Evolutionary conservation across 2,797 vertebrate species (phyloP).

Genomic region (Acanthurus tractus): DNA sequence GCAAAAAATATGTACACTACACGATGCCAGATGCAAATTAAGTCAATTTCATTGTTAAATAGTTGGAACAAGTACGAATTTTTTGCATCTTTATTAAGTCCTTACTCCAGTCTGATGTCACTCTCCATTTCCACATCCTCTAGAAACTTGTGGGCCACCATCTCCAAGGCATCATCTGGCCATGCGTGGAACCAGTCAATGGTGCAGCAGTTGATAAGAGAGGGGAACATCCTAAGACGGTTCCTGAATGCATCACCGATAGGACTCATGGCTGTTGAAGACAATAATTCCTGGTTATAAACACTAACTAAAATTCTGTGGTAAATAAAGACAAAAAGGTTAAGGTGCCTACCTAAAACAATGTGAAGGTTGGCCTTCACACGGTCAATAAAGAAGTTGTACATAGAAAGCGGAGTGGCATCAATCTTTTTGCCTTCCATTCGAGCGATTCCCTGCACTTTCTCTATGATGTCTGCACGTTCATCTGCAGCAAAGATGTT

Average conservation of each 20-base stretch:
- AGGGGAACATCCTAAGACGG: conserved; percentile 95
- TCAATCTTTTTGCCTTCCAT: conserved; percentile 90
- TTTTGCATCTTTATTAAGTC: conserved; percentile 2
- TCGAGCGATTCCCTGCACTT: conserved; percentile 89
- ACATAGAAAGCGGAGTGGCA: conserved; percentile 91
- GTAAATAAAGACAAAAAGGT: background rate
- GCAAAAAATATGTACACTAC: background rate
- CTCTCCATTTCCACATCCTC: conserved; percentile 92
- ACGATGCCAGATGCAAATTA: background rate
- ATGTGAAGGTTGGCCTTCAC: conserved; percentile 95
- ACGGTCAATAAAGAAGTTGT: conserved; percentile 93
- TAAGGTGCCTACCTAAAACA: conserved; percentile 88
- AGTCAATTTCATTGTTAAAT: background rate
- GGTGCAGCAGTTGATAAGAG: conserved; percentile 96
- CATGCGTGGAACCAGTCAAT: conserved; percentile 97
- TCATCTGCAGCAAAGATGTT: conserved; percentile 94
- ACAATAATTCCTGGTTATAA: conserved; percentile 24
- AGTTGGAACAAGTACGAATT: background rate
- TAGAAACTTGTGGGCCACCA: conserved; percentile 95
- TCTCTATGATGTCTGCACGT: conserved; percentile 92
- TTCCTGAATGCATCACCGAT: conserved; percentile 94
- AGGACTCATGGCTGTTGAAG: conserved; percentile 92
- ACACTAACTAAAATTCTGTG: background rate
- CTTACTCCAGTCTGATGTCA: conserved; percentile 87
- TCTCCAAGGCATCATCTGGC: conserved; percentile 94